Evolutionary conservation across 92 coral and sea anemone genomes (phyloP).

Genomic region (Zoanthus sociatus): DNA sequence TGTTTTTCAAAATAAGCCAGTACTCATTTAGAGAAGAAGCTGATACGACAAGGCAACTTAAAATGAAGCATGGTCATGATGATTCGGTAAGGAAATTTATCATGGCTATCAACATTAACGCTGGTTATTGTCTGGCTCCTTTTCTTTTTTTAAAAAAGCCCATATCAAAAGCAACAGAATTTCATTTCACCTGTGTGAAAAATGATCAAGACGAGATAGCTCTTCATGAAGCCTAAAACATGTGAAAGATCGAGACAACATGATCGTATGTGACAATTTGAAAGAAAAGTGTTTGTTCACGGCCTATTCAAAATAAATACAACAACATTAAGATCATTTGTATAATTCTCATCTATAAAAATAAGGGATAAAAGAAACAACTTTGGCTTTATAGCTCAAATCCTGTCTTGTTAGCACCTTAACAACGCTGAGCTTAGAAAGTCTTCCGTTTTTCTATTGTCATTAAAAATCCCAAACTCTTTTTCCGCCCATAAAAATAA

Average conservation of each 20-base stretch:
- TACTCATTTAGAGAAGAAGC: not conserved
- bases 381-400: constrained; percentile 1
- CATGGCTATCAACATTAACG: not conserved
- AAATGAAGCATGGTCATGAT: not conserved
- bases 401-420: constrained; percentile 39
- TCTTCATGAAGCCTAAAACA: not conserved
- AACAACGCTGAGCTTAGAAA: too few relatives aligned
- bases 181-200: constrained; percentile 28
- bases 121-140: not conserved
- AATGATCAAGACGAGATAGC: constrained; percentile 18
- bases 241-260: constrained; percentile 3
- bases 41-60: not conserved
- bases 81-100: not conserved
- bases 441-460: constrained; percentile 11
- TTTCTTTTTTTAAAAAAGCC: not conserved
- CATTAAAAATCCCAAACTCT: not conserved
- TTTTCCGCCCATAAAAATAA: constrained; percentile 32
- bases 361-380: constrained; percentile 4
- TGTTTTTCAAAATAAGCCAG: not conserved
- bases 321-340: constrained; percentile 24
- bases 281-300: constrained; percentile 11
- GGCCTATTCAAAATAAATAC: constrained; percentile 40
- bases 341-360: not conserved
- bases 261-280: constrained; percentile 8
- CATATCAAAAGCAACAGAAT: not conserved